Evolutionary conservation across 1,140 invertebrate species (phyloP).

Genomic region (Lethrus apterus): DNA sequence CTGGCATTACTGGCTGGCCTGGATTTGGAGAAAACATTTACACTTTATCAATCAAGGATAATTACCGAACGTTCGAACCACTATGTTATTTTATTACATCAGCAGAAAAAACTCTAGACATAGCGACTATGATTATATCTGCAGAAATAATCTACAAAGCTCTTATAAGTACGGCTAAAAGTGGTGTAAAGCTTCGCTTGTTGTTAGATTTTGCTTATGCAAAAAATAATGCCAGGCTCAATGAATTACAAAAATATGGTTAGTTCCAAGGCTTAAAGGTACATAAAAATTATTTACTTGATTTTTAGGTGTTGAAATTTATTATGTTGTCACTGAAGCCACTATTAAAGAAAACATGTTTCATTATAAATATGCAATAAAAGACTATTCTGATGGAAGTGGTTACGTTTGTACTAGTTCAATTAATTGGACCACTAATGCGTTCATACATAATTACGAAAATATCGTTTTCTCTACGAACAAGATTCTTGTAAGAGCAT

Average conservation of each 20-base stretch:
- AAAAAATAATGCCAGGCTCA: neutral
- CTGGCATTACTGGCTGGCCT: constrained; percentile 18
- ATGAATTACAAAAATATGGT: constrained; percentile 8
- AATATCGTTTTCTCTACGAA: constrained; percentile 16
- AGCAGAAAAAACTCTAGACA: constrained; percentile 14
- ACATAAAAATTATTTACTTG: too few species aligned
- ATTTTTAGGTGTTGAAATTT: too few species aligned
- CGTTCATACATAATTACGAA: constrained; percentile 19
- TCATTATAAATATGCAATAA: constrained; percentile 21
- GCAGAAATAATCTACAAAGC: constrained; percentile 5
- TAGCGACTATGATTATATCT: constrained; percentile 16
- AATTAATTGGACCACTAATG: constrained; percentile 18
- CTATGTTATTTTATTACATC: constrained; percentile 16
- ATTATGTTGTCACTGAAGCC: too few species aligned
- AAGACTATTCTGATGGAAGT: constrained; percentile 13
- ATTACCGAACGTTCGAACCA: constrained; percentile 13
- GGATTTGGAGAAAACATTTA: neutral
- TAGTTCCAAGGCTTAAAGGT: constrained; percentile 10
- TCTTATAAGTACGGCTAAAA: constrained; percentile 3
- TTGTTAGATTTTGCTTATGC: constrained; percentile 14
- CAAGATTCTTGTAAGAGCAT: constrained; percentile 12
- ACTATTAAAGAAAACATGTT: constrained; percentile 13
- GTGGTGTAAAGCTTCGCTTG: constrained; percentile 14
- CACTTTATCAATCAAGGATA: neutral
- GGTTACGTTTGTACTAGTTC: constrained; percentile 16